Percentiles rank a stretch among this genome's conserved stretches.
These are phyloP conservation scores for Cyrtodaria siliqua DNA, from an alignment of 2,888 invertebrate genomes.

Conservation along the genomic window DNA sequence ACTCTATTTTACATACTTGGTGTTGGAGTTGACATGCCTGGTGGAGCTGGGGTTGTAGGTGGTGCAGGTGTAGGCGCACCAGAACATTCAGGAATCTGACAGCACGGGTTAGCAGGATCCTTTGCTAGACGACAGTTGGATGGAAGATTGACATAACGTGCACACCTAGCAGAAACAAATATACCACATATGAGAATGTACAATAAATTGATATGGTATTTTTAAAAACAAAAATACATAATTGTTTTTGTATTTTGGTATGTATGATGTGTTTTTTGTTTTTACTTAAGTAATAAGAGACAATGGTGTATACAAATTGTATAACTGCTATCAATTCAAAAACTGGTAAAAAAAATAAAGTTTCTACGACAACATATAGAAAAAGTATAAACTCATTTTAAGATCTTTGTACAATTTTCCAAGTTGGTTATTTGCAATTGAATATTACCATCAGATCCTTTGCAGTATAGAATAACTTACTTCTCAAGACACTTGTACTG, in stretches of 20 bases:
- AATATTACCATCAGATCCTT: background rate
- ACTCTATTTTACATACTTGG: conserved; percentile 26
- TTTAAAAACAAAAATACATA: too few relatives aligned
- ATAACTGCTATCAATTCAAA: too few relatives aligned
- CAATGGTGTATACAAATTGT: too few relatives aligned
- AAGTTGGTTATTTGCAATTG: too few relatives aligned
- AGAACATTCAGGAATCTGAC: conserved; percentile 57
- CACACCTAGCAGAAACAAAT: conserved; percentile 38
- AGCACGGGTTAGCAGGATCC: conserved; percentile 66
- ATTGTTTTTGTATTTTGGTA: background rate
- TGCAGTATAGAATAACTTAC: conserved; percentile 11
- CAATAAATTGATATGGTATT: too few relatives aligned
- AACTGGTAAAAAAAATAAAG: too few relatives aligned
- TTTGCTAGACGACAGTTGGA: conserved; percentile 54
- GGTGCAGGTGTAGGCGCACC: background rate
- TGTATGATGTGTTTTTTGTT: background rate
- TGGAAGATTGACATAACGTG: conserved; percentile 52
- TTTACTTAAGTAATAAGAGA: too few relatives aligned
- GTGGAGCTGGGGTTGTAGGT: conserved; percentile 18
- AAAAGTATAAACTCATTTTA: too few relatives aligned
- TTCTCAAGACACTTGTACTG: conserved; percentile 33
- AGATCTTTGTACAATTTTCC: too few relatives aligned
- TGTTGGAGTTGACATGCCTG: conserved; percentile 32
- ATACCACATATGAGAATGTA: background rate
- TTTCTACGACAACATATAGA: background rate